Base-by-base conservation (phyloP, 92 coral and sea anemone genomes). In the Hydrozoanthus gracilis region DNA sequence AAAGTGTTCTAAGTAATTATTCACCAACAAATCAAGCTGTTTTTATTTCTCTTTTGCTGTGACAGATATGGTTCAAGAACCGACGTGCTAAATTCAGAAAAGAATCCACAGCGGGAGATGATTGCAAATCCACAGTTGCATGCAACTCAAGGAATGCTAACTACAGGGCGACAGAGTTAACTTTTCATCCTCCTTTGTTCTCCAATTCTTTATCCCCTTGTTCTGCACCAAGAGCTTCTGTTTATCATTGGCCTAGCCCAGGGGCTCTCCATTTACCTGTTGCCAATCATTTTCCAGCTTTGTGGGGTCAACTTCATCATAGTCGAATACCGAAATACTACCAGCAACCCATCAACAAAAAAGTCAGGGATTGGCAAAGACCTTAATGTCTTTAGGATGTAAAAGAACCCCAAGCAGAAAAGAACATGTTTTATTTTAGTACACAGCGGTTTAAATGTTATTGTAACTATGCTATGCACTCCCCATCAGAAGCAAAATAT, bases 1-100 rank as follows among this genome's bases (percentile, higher is more conserved):
- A 62, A 20, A 7, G 27, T 6, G 27, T 11, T 66, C 4, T 16
- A 6, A 5, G 45, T 17, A 20, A 7, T 4, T 5, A 27, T 27
- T 27, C 39, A 27, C 39, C 39, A 2, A 27, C 39, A 27, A 27
- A 27, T 27, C 39, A 5, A 3, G 1, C 35, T 17, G 27, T 27
- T 39, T 27, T 6, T 7, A 2, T 68, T 15, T 68, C 14, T 68
- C 7, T 20, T 68, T 68, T 35, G 4, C n/a, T 4, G 35, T 80
- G 61, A 0, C 44, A 80, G 85, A 80, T 80, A 17, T 80, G 85
- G 85, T 80, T 80, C 64, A 80, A 80, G 56, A 80, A 80, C 85
- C 27, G 85, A 47, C 85, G 85, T 8, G 85, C 85, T 46, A 80
- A 80, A 60, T 80, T 80, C 16, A 65, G 85, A 48, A 80, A 80